Conservation (phyloP, 2,797 vertebrate genomes). For the Austrolebias charrua region DNA sequence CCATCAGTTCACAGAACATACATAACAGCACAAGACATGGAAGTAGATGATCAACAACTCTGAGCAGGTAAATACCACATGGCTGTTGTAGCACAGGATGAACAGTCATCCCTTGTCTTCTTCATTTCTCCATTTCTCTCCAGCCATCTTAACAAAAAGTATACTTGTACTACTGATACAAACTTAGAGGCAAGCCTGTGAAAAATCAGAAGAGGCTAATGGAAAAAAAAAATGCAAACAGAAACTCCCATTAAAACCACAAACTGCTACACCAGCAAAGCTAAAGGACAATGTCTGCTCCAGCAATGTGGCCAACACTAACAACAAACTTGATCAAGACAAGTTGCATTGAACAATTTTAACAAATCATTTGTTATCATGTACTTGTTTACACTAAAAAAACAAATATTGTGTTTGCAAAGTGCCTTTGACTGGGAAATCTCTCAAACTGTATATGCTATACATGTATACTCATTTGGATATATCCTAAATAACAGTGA, state of each 20-base stretch:
- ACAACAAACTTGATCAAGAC: too few species aligned
- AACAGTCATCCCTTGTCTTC: neutral
- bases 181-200: slow-evolving; percentile 26
- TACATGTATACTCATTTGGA: too few species aligned
- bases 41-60: neutral
- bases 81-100: slow-evolving; percentile 12
- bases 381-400: too few species aligned
- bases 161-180: slow-evolving; percentile 34
- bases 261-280: neutral
- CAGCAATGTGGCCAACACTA: slow-evolving; percentile 4
- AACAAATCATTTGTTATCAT: too few species aligned
- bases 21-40: slow-evolving; percentile 22
- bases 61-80: neutral
- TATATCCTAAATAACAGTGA: too few species aligned
- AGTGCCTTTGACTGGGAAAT: too few species aligned
- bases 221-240: slow-evolving; percentile 48
- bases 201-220: slow-evolving; percentile 26
- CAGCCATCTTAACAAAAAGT: neutral
- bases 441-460: too few species aligned
- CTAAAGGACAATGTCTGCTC: neutral
- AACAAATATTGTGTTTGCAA: too few species aligned
- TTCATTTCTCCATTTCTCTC: slow-evolving; percentile 19
- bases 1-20: slow-evolving; percentile 29
- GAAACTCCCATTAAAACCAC: slow-evolving; percentile 32
- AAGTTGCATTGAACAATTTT: too few species aligned